Evolutionary conservation across 2,797 vertebrate genomes (phyloP), one percentile per base, ranked within the genome.

Genomic region (Neoniphon sammara): DNA sequence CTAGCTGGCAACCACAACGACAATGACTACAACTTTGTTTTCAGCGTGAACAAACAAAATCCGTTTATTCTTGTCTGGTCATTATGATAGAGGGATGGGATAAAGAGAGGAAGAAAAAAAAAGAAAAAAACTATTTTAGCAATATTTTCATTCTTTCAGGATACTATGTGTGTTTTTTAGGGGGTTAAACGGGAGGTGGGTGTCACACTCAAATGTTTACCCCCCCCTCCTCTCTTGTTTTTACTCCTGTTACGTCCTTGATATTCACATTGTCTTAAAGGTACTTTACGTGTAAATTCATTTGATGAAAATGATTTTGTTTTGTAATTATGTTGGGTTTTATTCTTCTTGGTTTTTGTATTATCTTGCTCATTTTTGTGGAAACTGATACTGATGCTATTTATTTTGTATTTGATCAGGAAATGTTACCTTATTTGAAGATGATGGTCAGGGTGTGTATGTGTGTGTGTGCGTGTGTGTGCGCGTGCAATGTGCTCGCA

Each of bases 121-220:
- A 20, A 30, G 60, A 54, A 11, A 36, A 85, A 90, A 90, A 85
- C 83, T 93, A 88, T 88, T 93, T 94, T 92, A 94, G 93, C 93
- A 95, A 95, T 94, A 95, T 93, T 93, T 89, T 91, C 85, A 93
- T 92, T 89, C 81, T 88, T 91, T 94, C 92, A 91, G 87, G 90
- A 93, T 91, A 87, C 83, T 88, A 82, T 90, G 81, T 92, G 82
- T 86, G 76, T 87, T 89, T 81, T 47, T 87, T 65, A 68, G 80
- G 85, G 87, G 81, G 79, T 76, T 58, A 53, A 80, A 78, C 84
- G 70, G 68, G 69, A 89, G 56, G 81, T 79, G 85, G 68, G 66
- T 61, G 73, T 77, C 77, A 58, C 78, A 42, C 77, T 79, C 73
- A 76, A 70, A 76, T 54, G 75, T 85, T 85, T 75, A 78, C 81